phyloP scores from a whole-genome alignment of 2,888 invertebrate genomes.

The Kryphioiulus occultus region DNA sequence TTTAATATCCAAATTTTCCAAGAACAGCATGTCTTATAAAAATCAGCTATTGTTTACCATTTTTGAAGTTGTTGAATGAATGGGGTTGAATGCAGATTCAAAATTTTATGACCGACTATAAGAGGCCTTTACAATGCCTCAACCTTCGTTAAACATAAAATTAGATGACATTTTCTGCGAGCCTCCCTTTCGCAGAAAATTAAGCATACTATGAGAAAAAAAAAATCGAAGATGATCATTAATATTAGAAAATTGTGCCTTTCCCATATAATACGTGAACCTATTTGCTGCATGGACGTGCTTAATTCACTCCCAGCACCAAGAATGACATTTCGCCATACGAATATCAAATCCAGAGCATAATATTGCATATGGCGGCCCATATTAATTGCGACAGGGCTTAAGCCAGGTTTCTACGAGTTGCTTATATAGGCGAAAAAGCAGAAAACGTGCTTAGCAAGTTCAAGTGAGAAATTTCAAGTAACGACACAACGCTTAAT shows the following conservation, averaged over 20 bases:
- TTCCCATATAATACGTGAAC: slow-evolving; percentile 16
- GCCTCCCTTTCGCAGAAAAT: background rate
- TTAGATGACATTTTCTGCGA: slow-evolving; percentile 28
- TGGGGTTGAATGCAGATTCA: background rate
- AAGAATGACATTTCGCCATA: background rate
- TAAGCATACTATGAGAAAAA: background rate
- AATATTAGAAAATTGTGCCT: slow-evolving; percentile 40
- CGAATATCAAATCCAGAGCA: slow-evolving; percentile 18
- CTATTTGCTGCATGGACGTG: slow-evolving; percentile 29
- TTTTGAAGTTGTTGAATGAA: background rate
- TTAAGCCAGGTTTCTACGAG: background rate
- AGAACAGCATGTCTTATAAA: background rate
- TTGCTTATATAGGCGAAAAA: background rate
- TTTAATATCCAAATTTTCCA: background rate
- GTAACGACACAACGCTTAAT: slow-evolving; percentile 22
- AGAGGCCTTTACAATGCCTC: slow-evolving; percentile 16
- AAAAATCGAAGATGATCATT: slow-evolving; percentile 35
- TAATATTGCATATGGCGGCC: slow-evolving; percentile 3
- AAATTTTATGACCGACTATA: slow-evolving; percentile 1
- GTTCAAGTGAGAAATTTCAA: slow-evolving; percentile 35
- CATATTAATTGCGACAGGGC: background rate
- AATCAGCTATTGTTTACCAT: background rate
- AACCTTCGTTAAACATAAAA: slow-evolving; percentile 27
- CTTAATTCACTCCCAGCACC: slow-evolving; percentile 17
- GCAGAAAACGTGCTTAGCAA: slow-evolving; percentile 15